These are phyloP conservation scores for Ceratosolen fusciceps DNA, from an alignment of 1,140 invertebrate genomes.

Conservation along the genomic window DNA sequence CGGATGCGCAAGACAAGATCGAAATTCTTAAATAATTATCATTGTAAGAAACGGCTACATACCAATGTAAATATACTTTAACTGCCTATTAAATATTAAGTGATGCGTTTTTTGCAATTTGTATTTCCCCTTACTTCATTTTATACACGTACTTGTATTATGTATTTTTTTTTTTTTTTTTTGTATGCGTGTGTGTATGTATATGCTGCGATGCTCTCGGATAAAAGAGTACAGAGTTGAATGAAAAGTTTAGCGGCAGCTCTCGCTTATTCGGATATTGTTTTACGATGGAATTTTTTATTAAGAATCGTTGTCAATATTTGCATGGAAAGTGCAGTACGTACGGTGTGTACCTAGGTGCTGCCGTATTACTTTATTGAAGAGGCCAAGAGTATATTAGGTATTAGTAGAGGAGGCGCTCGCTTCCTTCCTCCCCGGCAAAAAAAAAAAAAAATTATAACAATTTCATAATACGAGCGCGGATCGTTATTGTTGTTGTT, in stretches of 20 bases:
- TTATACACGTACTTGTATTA: too few species aligned
- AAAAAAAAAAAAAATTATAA: too few species aligned
- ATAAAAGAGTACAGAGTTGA: constrained; percentile 11
- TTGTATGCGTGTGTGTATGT: neutral
- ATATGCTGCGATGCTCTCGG: neutral
- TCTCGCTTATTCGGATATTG: constrained; percentile 1
- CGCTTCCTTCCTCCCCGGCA: too few species aligned
- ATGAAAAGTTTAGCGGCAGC: neutral
- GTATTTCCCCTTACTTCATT: neutral
- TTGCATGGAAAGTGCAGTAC: neutral
- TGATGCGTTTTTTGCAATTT: neutral
- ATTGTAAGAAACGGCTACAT: neutral
- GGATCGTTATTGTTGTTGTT: too few species aligned
- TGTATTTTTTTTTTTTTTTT: too few species aligned
- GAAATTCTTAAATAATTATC: neutral
- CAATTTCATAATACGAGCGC: too few species aligned
- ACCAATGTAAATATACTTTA: neutral
- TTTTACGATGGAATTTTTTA: constrained; percentile 1
- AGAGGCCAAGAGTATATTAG: too few species aligned
- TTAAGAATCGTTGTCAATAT: neutral
- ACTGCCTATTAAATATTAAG: neutral
- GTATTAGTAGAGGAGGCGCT: too few species aligned
- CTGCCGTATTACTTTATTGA: too few species aligned
- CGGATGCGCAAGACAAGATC: neutral
- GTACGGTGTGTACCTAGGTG: too few species aligned